Percentiles rank a stretch among this genome's conserved stretches.
phyloP scores from a whole-genome alignment of 2,113 vertebrate genomes.

The Toxotes jaculatrix region DNA sequence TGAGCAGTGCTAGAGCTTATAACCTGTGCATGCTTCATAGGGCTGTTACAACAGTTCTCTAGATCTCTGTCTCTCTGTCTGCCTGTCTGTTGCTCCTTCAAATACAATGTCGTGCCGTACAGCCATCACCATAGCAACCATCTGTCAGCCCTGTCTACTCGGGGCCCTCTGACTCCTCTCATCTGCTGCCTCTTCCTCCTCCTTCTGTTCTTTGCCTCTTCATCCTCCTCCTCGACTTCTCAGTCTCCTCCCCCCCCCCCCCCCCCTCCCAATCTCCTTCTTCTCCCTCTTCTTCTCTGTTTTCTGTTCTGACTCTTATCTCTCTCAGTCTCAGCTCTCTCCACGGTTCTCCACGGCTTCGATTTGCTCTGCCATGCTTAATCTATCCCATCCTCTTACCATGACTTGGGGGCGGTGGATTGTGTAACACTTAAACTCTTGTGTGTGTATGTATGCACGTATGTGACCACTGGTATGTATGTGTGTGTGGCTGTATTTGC shows the following conservation, averaged over 20 bases:
- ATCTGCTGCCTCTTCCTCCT: constrained; percentile 83
- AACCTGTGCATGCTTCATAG: constrained; percentile 83
- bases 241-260: not conserved
- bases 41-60: constrained; percentile 72
- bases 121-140: constrained; percentile 81
- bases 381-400: constrained; percentile 78
- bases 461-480: constrained; percentile 71
- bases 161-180: constrained; percentile 74
- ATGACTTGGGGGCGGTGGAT: constrained; percentile 73
- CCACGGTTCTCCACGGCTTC: constrained; percentile 74
- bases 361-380: constrained; percentile 76
- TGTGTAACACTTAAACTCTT: constrained; percentile 77
- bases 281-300: not conserved
- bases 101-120: constrained; percentile 74
- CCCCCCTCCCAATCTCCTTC: not conserved
- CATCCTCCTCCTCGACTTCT: constrained; percentile 43
- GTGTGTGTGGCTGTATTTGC: constrained; percentile 75
- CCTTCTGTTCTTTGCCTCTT: constrained; percentile 75
- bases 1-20: constrained; percentile 91
- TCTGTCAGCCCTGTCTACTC: constrained; percentile 86
- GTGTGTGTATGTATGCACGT: constrained; percentile 69
- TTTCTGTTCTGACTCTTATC: constrained; percentile 45
- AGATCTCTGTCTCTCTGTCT: constrained; percentile 76
- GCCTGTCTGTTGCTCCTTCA: constrained; percentile 77
- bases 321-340: constrained; percentile 54